A percentile compares a stretch with the other conserved stretches of the same genome.
Evolutionary conservation across 53 echinoderm and acorn worm genomes (phyloP).

Genomic region (Astropecten irregularis): DNA sequence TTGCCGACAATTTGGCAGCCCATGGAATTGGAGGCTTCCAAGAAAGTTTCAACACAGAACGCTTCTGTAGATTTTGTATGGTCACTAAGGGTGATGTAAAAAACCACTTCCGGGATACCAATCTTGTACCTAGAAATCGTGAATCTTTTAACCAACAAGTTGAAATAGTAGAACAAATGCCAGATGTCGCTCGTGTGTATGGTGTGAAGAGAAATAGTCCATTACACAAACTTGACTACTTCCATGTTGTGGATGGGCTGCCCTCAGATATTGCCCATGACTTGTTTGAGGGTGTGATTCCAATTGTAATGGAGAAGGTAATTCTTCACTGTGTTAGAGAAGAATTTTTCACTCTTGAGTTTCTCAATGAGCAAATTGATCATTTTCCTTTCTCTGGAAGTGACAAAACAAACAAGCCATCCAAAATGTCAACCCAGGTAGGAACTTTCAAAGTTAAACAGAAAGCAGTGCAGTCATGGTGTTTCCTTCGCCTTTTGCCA

Average conservation of each 20-base stretch:
- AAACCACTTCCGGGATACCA: too few relatives aligned
- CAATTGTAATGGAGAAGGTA: conserved; percentile 11
- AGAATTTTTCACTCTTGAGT: conserved; percentile 35
- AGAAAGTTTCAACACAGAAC: conserved; percentile 48
- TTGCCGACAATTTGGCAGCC: too few relatives aligned
- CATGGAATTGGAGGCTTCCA: conserved; percentile 59
- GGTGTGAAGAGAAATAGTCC: too few relatives aligned
- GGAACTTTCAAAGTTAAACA: conserved; percentile 29
- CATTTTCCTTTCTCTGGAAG: conserved; percentile 12
- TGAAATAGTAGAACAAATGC: too few relatives aligned
- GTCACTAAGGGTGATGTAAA: neutral
- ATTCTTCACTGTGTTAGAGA: conserved; percentile 35
- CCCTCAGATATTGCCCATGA: too few relatives aligned
- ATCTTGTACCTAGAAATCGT: conserved; percentile 45
- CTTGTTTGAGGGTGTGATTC: too few relatives aligned
- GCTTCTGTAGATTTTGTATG: conserved; percentile 48
- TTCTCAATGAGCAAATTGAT: conserved; percentile 31
- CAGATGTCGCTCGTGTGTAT: too few relatives aligned
- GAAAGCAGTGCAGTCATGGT: conserved; percentile 38
- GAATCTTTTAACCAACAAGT: too few relatives aligned
- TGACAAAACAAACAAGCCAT: conserved; percentile 27
- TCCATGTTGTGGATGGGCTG: too few relatives aligned
- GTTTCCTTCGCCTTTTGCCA: conserved; percentile 19
- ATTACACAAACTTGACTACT: too few relatives aligned
- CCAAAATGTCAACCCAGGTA: neutral